Evolutionary conservation across 2,888 invertebrate genomes (phyloP).

Genomic region (Nephrotoma flavescens): DNA sequence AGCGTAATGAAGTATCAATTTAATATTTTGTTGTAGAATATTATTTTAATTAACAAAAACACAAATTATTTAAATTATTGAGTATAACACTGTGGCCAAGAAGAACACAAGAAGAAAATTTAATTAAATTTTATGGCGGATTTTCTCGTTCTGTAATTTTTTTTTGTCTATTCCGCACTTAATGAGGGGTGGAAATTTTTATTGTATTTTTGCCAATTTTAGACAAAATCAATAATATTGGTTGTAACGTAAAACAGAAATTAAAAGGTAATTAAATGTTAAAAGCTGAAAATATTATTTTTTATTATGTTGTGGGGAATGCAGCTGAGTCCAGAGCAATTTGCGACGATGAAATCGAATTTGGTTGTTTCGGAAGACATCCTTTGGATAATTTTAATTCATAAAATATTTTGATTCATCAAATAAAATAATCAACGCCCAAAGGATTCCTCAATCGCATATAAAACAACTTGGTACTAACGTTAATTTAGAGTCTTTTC

Average conservation of each 20-base stretch:
- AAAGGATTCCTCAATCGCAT: no score
- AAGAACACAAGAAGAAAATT: background rate
- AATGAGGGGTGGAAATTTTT: background rate
- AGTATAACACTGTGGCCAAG: background rate
- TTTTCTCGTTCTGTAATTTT: background rate
- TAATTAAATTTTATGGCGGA: background rate
- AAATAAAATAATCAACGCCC: no score
- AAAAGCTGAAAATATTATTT: background rate
- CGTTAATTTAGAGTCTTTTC: no score
- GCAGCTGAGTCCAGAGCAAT: no score
- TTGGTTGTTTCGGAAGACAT: no score
- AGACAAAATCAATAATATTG: background rate
- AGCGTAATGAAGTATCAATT: background rate
- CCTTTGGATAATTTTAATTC: no score
- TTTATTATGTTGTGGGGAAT: background rate
- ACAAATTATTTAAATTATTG: background rate
- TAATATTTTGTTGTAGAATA: background rate
- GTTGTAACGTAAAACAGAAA: background rate
- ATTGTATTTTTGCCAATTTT: background rate
- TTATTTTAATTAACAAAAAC: background rate
- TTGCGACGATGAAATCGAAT: no score
- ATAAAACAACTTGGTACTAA: no score
- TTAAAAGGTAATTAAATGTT: background rate
- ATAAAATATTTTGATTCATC: no score
- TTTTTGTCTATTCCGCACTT: background rate